A percentile compares a stretch with the other conserved stretches of the same genome.
These are phyloP conservation scores for Microcebus jonahi DNA, from an alignment of 2,113 vertebrate genomes.

Conservation along the genomic window DNA sequence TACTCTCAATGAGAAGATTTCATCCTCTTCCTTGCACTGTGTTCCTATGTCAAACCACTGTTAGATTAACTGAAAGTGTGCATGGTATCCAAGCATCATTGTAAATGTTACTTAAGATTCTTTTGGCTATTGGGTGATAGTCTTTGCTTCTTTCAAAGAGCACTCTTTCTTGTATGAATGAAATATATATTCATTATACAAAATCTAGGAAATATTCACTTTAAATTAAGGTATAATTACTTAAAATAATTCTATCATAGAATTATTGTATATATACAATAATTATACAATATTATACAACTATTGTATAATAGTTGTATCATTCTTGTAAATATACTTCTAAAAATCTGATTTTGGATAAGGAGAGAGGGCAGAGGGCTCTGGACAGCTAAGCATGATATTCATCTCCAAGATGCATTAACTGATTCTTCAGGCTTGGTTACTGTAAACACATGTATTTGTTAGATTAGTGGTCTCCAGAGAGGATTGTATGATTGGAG, in stretches of 20 bases:
- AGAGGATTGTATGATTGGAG: not conserved
- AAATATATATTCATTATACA: not conserved
- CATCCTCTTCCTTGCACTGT: not conserved
- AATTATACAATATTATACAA: too few relatives aligned
- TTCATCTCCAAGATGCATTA: not conserved
- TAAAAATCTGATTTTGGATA: not conserved
- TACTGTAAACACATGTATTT: too few relatives aligned
- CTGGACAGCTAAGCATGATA: not conserved
- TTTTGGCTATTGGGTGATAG: not conserved
- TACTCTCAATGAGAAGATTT: not conserved
- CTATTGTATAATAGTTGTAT: not conserved
- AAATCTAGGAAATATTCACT: slow-evolving; percentile 8
- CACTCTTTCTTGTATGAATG: not conserved
- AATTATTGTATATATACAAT: too few relatives aligned
- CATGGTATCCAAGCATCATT: not conserved
- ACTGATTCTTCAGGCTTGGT: not conserved
- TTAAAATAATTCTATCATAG: slow-evolving; percentile 4
- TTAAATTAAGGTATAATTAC: not conserved
- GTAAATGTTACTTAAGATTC: not conserved
- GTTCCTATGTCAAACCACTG: not conserved
- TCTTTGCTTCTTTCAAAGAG: slow-evolving; percentile 8
- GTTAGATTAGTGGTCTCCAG: not conserved
- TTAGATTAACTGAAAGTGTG: not conserved
- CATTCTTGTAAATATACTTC: not conserved
- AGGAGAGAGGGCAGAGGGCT: not conserved